A percentile compares a stretch with the other conserved stretches of the same genome.
phyloP scores from a whole-genome alignment of 1,140 invertebrate genomes.

The Drosophila lowei region DNA sequence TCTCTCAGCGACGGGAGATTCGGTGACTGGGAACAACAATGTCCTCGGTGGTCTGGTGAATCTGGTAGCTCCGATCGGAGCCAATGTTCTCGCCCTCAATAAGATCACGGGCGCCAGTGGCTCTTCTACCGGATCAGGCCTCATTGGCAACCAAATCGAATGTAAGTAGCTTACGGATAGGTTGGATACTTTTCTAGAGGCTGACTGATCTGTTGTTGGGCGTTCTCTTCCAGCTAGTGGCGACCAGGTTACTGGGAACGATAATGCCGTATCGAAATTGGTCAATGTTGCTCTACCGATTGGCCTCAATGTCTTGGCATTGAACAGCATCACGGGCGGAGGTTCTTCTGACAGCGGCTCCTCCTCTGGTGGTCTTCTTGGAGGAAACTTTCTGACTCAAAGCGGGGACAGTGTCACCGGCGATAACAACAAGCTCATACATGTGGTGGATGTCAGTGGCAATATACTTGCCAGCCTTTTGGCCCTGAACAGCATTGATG shows the following conservation, averaged over 20 bases:
- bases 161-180: too few species aligned
- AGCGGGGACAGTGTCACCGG: too few species aligned
- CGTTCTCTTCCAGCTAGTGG: not conserved
- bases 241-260: not conserved
- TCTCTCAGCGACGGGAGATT: not conserved
- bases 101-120: not conserved
- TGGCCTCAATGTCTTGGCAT: conserved; percentile 4
- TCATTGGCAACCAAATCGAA: not conserved
- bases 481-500: conserved; percentile 7
- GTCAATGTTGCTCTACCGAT: not conserved
- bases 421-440: conserved; percentile 2
- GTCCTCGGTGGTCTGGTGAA: not conserved
- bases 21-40: not conserved
- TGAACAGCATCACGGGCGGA: conserved; percentile 5
- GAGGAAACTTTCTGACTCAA: too few species aligned
- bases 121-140: not conserved
- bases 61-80: not conserved
- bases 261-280: not conserved
- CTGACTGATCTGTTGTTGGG: too few species aligned
- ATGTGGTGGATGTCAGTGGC: conserved; percentile 5
- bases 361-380: not conserved
- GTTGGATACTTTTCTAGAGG: too few species aligned
- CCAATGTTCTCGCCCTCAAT: not conserved
- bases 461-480: conserved; percentile 9
- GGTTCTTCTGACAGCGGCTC: too few species aligned